phyloP scores from a whole-genome alignment of 2,888 invertebrate genomes.

The Zelleria hepariella region DNA sequence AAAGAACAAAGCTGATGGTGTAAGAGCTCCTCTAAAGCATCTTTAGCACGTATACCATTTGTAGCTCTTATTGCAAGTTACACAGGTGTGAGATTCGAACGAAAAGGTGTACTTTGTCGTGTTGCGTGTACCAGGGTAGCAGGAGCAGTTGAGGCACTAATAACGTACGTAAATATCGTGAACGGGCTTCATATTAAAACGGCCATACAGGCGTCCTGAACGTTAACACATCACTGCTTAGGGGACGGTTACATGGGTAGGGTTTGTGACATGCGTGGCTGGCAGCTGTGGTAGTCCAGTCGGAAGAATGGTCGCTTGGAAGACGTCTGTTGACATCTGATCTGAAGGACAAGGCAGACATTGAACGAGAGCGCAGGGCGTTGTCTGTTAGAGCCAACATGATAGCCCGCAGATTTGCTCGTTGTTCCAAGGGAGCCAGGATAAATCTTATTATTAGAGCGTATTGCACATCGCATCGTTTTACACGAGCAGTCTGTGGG shows the following conservation, averaged over 20 bases:
- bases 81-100: neutral
- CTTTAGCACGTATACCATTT: neutral
- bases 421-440: no score
- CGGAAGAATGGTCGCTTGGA: no score
- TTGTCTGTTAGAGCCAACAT: no score
- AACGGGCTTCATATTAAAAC: slow-evolving; percentile 51
- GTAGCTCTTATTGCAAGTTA: neutral
- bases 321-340: no score
- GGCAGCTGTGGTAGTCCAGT: no score
- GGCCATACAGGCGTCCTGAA: slow-evolving; percentile 29
- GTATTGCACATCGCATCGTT: no score
- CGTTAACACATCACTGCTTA: slow-evolving; percentile 24
- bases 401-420: no score
- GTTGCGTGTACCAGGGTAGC: neutral
- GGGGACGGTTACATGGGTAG: slow-evolving; percentile 16
- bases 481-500: no score
- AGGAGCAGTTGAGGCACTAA: neutral
- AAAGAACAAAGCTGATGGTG: neutral
- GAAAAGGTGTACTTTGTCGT: neutral
- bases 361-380: no score
- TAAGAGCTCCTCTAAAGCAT: neutral
- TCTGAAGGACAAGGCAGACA: no score
- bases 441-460: no score
- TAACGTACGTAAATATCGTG: slow-evolving; percentile 20
- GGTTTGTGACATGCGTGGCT: no score